Percentiles rank a stretch among this genome's conserved stretches.
Evolutionary conservation across 2,797 vertebrate species (phyloP).

Genomic region (Erethizon dorsatum): DNA sequence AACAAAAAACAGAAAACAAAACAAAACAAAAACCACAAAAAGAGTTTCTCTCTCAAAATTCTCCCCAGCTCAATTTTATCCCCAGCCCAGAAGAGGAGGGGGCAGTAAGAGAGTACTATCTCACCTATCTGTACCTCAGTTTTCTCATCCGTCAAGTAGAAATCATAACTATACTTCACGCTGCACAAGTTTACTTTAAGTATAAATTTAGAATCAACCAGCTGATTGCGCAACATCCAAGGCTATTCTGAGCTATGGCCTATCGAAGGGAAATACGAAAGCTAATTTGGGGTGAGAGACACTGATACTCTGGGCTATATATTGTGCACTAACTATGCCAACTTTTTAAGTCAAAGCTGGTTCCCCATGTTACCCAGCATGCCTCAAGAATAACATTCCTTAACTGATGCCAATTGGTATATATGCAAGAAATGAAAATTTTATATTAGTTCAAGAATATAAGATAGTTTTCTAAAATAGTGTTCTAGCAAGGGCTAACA

Average conservation of each 20-base stretch:
- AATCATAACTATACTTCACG: background rate
- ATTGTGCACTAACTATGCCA: background rate
- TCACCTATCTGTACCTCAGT: background rate
- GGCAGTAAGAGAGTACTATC: background rate
- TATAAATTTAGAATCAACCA: conserved; percentile 72
- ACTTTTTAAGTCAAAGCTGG: conserved; percentile 31
- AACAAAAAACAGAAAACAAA: too few species aligned
- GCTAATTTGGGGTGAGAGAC: conserved; percentile 53
- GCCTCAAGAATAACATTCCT: background rate
- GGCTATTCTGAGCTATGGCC: conserved; percentile 61
- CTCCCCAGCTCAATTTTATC: background rate
- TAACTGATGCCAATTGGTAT: background rate
- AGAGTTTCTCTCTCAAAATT: background rate
- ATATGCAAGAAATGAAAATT: conserved; percentile 3
- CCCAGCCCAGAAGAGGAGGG: background rate
- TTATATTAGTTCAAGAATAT: background rate
- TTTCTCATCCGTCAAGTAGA: conserved; percentile 49
- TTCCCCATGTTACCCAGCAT: background rate
- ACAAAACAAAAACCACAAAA: background rate
- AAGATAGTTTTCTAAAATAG: background rate
- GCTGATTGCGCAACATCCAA: conserved; percentile 50
- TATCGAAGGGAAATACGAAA: conserved; percentile 43
- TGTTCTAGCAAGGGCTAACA: background rate
- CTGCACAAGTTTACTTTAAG: conserved; percentile 9
- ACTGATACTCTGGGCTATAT: conserved; percentile 18